These are phyloP conservation scores for Cherax destructor DNA, from an alignment of 1,140 invertebrate species.

Conservation along the genomic window DNA sequence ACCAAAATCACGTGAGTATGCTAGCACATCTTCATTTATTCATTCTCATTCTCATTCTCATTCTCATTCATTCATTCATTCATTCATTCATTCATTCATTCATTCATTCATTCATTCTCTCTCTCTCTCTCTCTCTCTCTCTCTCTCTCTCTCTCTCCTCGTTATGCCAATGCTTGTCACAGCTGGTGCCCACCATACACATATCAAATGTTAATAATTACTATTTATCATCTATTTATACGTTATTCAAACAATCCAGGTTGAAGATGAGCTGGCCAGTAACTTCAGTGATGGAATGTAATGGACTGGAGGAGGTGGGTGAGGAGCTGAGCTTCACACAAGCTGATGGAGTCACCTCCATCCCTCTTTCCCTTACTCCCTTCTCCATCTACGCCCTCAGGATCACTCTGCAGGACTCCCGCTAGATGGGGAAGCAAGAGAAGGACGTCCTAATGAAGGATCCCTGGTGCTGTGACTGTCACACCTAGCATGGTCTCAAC, in stretches of 20 bases:
- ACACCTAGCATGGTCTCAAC: no score
- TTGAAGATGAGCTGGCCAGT: background rate
- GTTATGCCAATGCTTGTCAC: no score
- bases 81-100: background rate
- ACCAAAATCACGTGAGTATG: slow-evolving; percentile 47
- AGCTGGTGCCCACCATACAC: no score
- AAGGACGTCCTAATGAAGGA: no score
- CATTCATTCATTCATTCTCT: no score
- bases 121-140: no score
- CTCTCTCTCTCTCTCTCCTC: background rate
- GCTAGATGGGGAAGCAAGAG: no score
- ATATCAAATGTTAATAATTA: no score
- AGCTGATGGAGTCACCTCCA: background rate
- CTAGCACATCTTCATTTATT: no score
- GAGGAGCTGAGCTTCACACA: background rate
- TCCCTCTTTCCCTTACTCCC: slow-evolving; percentile 3
- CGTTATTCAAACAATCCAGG: no score
- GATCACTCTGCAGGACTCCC: background rate
- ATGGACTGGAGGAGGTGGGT: slow-evolving; percentile 10
- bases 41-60: background rate
- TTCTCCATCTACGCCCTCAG: slow-evolving; percentile 13
- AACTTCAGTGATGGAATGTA: slow-evolving; percentile 1
- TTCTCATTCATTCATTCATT: background rate
- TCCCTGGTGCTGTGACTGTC: no score
- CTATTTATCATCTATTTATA: no score